phyloP scores from a whole-genome alignment of 2,113 vertebrate genomes.

The Paraplagusia blochii region DNA sequence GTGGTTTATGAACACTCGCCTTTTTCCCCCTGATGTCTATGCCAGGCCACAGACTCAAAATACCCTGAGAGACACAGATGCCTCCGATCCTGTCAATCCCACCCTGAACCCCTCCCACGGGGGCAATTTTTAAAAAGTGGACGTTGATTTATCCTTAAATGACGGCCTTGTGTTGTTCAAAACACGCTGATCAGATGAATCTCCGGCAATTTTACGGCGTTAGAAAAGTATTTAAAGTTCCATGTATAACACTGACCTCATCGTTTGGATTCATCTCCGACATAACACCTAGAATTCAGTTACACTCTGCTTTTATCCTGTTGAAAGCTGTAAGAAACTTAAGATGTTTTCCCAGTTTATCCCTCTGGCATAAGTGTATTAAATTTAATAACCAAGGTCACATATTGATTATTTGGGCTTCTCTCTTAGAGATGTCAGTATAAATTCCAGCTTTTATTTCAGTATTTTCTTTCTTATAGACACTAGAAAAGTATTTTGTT shows the following conservation, averaged over 20 bases:
- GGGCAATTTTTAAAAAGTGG: constrained; percentile 20
- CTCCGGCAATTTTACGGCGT: constrained; percentile 32
- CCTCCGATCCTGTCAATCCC: constrained; percentile 57
- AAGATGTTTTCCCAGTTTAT: too few relatives aligned
- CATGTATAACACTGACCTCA: not conserved
- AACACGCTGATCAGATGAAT: constrained; percentile 19
- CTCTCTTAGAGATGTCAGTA: too few relatives aligned
- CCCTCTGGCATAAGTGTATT: too few relatives aligned
- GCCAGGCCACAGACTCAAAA: constrained; percentile 53
- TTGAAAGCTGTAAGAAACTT: too few relatives aligned
- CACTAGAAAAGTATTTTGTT: not conserved
- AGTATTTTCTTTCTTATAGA: not conserved
- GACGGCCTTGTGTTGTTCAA: constrained; percentile 34
- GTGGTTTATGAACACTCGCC: constrained; percentile 55
- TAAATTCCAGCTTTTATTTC: not conserved
- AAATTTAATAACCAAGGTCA: too few relatives aligned
- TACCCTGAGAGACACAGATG: constrained; percentile 39
- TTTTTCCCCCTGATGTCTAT: constrained; percentile 45
- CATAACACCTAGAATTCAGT: too few relatives aligned
- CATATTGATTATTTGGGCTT: too few relatives aligned
- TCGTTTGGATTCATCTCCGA: too few relatives aligned
- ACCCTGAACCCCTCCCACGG: constrained; percentile 29
- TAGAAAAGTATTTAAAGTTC: constrained; percentile 27
- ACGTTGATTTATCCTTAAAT: constrained; percentile 17
- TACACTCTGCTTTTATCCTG: too few relatives aligned